Percentiles rank a stretch among this genome's conserved stretches.
Evolutionary conservation across 2,888 invertebrate species (phyloP).

Genomic region (Drosophila kanekoi): DNA sequence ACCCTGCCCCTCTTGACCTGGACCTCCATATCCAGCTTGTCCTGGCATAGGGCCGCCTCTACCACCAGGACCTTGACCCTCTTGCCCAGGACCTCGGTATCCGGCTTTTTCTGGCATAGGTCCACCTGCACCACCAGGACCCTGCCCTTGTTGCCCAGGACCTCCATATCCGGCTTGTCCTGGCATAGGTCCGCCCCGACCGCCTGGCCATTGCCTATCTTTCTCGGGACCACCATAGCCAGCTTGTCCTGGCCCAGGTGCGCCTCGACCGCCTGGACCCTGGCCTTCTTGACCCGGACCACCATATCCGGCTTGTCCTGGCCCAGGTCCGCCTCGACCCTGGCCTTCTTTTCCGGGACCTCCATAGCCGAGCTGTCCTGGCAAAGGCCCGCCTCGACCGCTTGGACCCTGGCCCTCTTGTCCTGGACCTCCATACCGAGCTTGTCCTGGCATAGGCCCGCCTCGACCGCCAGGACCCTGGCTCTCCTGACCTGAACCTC

Average conservation of each 20-base stretch:
- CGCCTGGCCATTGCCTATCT: background rate
- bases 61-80: too few relatives aligned
- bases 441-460: background rate
- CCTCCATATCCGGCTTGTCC: background rate
- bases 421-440: background rate
- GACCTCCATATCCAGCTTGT: background rate
- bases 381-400: background rate
- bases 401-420: background rate
- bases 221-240: too few relatives aligned
- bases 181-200: background rate
- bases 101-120: too few relatives aligned
- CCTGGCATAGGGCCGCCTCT: too few relatives aligned
- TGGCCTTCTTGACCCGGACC: too few relatives aligned
- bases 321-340: background rate
- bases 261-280: too few relatives aligned
- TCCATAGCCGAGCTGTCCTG: background rate
- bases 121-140: background rate
- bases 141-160: background rate
- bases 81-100: too few relatives aligned
- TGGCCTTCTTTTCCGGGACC: background rate
- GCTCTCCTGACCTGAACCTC: too few relatives aligned
- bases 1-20: background rate
- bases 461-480: background rate
- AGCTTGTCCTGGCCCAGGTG: too few relatives aligned
- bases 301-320: too few relatives aligned